phyloP scores from a whole-genome alignment of 2,797 vertebrate genomes.

The Echiichthys vipera region DNA sequence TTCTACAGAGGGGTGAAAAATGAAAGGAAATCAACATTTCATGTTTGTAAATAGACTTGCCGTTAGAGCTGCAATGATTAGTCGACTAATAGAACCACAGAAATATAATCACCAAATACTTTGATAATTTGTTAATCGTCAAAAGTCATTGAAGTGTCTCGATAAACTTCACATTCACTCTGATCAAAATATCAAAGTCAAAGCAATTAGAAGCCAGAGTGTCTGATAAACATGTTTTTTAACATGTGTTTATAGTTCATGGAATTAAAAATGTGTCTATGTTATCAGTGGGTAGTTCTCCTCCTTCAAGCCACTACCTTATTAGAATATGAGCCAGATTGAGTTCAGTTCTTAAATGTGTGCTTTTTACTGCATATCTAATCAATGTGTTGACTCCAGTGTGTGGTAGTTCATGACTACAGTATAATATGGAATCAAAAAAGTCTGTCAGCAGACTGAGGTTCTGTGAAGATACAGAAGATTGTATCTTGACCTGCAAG shows the following conservation, averaged over 20 bases:
- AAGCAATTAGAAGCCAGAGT: not conserved
- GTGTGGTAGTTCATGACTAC: no score
- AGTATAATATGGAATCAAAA: not conserved
- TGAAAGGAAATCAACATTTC: no score
- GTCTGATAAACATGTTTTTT: not conserved
- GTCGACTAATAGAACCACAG: no score
- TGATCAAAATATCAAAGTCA: not conserved
- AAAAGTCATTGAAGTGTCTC: constrained; percentile 6
- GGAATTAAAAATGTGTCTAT: not conserved
- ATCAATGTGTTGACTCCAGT: not conserved
- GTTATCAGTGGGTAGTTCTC: not conserved
- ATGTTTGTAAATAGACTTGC: no score
- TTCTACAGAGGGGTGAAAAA: no score
- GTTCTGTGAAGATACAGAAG: not conserved
- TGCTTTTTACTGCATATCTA: no score
- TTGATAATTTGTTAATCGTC: no score
- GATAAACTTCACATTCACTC: not conserved
- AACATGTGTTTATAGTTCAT: not conserved
- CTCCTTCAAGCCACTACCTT: not conserved
- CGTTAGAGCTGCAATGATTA: no score
- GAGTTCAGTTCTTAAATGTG: not conserved
- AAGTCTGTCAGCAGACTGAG: no score
- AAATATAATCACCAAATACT: no score
- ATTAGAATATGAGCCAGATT: not conserved
- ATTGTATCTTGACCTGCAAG: not conserved